phyloP scores from a whole-genome alignment of 1,140 invertebrate species.

The Triops longicaudatus region DNA sequence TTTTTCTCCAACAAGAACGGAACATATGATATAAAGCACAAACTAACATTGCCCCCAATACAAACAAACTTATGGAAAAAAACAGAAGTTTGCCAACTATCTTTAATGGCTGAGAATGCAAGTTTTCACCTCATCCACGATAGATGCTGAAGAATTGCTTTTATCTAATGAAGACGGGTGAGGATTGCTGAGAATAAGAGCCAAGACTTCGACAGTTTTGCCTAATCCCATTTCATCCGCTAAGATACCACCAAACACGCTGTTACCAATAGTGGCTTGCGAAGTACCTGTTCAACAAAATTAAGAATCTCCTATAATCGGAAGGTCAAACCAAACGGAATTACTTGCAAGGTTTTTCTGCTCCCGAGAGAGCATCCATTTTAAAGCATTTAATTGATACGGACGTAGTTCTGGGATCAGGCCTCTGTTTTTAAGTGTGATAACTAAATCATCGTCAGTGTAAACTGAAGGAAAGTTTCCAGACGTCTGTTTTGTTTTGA shows the following conservation, averaged over 20 bases:
- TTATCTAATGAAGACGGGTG: not conserved
- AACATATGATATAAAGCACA: no score
- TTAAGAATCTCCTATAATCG: slow-evolving; percentile 39
- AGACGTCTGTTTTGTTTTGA: not conserved
- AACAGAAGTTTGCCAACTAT: no score
- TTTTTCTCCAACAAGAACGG: no score
- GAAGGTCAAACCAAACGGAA: slow-evolving; percentile 39
- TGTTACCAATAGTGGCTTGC: not conserved
- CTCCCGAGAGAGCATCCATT: slow-evolving; percentile 60
- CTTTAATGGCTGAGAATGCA: no score
- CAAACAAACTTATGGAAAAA: not conserved
- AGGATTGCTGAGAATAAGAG: slow-evolving; percentile 54
- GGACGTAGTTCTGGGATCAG: slow-evolving; percentile 48
- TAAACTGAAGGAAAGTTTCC: not conserved
- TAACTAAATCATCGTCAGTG: not conserved
- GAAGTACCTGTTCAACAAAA: slow-evolving; percentile 26
- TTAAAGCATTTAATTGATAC: slow-evolving; percentile 57
- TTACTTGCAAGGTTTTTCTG: slow-evolving; percentile 48
- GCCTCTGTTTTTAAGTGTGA: slow-evolving; percentile 44
- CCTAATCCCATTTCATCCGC: slow-evolving; percentile 80
- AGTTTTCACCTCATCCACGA: not conserved
- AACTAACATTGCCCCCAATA: not conserved
- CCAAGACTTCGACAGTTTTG: slow-evolving; percentile 69
- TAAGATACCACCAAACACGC: slow-evolving; percentile 59
- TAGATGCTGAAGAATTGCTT: not conserved